Evolutionary conservation across 2,888 invertebrate genomes (phyloP).

Genomic region (Campoplex capitator): DNA sequence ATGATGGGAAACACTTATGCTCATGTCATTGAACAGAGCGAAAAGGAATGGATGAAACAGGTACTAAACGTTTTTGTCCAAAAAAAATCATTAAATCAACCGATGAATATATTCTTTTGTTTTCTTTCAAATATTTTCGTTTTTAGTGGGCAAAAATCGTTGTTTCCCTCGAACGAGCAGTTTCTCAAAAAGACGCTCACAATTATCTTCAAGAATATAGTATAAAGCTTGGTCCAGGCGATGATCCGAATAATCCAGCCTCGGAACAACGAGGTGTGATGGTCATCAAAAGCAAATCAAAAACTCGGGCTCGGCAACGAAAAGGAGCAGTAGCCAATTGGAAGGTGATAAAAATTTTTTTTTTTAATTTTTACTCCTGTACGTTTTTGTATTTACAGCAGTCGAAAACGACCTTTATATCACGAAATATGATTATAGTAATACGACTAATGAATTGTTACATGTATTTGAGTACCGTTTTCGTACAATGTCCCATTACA

Average conservation of each 20-base stretch:
- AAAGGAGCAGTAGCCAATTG: slow-evolving; percentile 98
- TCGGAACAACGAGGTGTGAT: slow-evolving; percentile 97
- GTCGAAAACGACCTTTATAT: neutral
- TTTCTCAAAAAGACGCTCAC: slow-evolving; percentile 95
- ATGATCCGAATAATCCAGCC: slow-evolving; percentile 89
- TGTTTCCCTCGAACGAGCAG: slow-evolving; percentile 97
- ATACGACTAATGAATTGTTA: neutral
- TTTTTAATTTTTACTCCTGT: neutral
- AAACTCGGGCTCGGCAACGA: slow-evolving; percentile 97
- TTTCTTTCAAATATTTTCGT: neutral
- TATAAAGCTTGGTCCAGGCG: slow-evolving; percentile 94
- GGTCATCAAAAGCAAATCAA: slow-evolving; percentile 98
- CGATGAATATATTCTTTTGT: neutral
- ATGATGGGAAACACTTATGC: slow-evolving; percentile 99
- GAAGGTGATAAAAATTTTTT: slow-evolving; percentile 89
- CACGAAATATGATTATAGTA: neutral
- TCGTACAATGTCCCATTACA: neutral
- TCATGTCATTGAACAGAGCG: slow-evolving; percentile 98
- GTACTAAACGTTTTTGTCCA: slow-evolving; percentile 82
- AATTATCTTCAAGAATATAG: slow-evolving; percentile 97
- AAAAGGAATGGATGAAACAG: slow-evolving; percentile 99
- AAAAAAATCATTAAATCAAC: neutral
- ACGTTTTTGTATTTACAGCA: neutral
- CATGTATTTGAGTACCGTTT: neutral
- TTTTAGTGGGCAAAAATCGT: slow-evolving; percentile 99